Conservation (phyloP, 1,140 invertebrate species). For the Pogonomyrmex barbatus region DNA sequence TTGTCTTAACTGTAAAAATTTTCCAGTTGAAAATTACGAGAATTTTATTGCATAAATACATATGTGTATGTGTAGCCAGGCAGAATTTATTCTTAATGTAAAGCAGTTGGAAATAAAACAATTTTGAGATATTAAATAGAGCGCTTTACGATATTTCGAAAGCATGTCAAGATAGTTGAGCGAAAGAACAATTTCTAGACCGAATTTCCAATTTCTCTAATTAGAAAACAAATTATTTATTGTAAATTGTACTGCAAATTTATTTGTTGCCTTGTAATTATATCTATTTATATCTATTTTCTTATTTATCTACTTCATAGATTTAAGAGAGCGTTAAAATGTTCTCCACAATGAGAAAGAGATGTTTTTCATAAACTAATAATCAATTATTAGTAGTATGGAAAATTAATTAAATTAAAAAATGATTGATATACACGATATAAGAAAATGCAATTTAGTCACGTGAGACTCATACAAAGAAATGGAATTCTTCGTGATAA, state of each 20-base stretch:
- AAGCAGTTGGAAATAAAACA: background rate
- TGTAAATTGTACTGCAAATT: background rate
- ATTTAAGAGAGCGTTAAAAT: background rate
- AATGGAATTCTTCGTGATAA: background rate
- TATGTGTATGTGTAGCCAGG: background rate
- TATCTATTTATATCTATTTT: background rate
- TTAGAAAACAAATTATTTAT: background rate
- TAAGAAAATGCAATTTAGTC: conserved; percentile 10
- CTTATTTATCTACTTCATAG: background rate
- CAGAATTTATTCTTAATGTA: background rate
- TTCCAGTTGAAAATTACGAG: conserved; percentile 20
- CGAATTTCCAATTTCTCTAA: background rate
- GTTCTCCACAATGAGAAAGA: background rate
- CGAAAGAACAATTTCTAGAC: background rate
- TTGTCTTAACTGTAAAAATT: conserved; percentile 43
- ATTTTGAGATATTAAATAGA: background rate
- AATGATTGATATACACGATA: background rate
- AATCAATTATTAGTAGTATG: background rate
- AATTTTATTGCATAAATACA: conserved; percentile 48
- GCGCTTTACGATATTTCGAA: background rate
- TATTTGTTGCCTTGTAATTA: conserved; percentile 12
- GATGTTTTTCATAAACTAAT: background rate
- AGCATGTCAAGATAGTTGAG: background rate
- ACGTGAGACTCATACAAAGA: background rate
- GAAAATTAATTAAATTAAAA: background rate